Conservation (phyloP, 53 echinoderm and acorn worm genomes). For the Crossaster papposus region DNA sequence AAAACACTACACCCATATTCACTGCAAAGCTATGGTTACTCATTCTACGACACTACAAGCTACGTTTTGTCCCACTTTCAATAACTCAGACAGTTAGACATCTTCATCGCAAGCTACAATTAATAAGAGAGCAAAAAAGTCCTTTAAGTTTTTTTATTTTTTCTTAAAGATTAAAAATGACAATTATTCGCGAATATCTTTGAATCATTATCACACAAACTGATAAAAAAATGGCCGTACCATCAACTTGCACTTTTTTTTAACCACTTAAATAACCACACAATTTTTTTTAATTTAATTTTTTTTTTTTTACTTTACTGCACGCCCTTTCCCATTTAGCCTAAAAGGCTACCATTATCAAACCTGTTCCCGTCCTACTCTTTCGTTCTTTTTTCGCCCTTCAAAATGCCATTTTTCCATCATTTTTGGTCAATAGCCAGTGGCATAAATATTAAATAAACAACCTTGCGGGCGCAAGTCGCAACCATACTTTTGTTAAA, state of each 20-base stretch:
- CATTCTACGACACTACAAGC: conserved; percentile 16
- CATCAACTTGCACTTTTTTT: conserved; percentile 57
- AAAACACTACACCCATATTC: conserved; percentile 30
- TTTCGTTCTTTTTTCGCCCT: neutral
- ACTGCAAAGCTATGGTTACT: conserved; percentile 54
- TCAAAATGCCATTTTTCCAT: neutral
- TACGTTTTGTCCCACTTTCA: conserved; percentile 15
- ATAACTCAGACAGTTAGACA: conserved; percentile 49
- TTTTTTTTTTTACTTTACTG: conserved; percentile 17
- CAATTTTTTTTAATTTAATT: conserved; percentile 47
- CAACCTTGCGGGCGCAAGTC: neutral
- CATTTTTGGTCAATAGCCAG: conserved; percentile 55
- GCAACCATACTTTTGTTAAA: neutral
- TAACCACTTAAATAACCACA: conserved; percentile 63
- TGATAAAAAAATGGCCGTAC: conserved; percentile 61
- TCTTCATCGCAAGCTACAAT: conserved; percentile 44
- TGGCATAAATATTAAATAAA: conserved; percentile 31
- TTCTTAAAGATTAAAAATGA: conserved; percentile 52
- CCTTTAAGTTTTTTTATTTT: conserved; percentile 16
- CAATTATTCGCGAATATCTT: conserved; percentile 59
- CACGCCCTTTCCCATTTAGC: conserved; percentile 27
- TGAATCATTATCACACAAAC: conserved; percentile 59
- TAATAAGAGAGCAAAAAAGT: conserved; percentile 55
- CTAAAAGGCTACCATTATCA: conserved; percentile 9
- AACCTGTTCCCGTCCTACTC: neutral